phyloP scores from a whole-genome alignment of 2,797 vertebrate genomes.

The Oryzias dopingdopingensis region DNA sequence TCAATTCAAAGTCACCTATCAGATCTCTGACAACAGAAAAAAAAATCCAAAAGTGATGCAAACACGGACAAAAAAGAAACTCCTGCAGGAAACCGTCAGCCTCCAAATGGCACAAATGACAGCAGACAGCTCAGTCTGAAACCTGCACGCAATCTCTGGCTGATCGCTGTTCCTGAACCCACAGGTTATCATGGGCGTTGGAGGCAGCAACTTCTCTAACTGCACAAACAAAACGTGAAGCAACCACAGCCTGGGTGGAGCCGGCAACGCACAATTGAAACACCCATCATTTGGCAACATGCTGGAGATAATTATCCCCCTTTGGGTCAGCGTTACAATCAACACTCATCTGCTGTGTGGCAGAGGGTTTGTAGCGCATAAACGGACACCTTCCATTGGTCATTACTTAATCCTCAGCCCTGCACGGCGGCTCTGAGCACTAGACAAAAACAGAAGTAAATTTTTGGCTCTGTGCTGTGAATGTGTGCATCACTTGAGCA shows the following conservation, averaged over 20 bases:
- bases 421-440: constrained; percentile 7
- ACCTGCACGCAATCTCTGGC: constrained; percentile 2
- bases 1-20: too few relatives aligned
- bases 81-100: not conserved
- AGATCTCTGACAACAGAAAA: not conserved
- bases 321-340: constrained; percentile 8
- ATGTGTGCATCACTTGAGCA: constrained; percentile 18
- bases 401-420: constrained; percentile 9
- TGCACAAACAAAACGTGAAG: constrained; percentile 37
- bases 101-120: not conserved
- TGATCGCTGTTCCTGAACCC: constrained; percentile 24
- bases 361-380: constrained; percentile 13
- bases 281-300: constrained; percentile 59
- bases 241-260: constrained; percentile 73
- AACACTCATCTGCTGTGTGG: constrained; percentile 7
- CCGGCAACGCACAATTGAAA: constrained; percentile 32
- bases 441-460: constrained; percentile 56
- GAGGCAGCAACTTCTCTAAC: constrained; percentile 25
- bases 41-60: not conserved
- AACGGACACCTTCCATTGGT: constrained; percentile 14
- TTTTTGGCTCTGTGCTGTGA: constrained; percentile 10
- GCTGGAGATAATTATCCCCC: constrained; percentile 43
- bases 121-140: constrained; percentile 1
- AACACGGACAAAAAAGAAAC: not conserved
- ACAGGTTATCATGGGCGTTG: constrained; percentile 47